Base-by-base conservation (phyloP, 1,140 invertebrate species). In the Caerostris extrusa region DNA sequence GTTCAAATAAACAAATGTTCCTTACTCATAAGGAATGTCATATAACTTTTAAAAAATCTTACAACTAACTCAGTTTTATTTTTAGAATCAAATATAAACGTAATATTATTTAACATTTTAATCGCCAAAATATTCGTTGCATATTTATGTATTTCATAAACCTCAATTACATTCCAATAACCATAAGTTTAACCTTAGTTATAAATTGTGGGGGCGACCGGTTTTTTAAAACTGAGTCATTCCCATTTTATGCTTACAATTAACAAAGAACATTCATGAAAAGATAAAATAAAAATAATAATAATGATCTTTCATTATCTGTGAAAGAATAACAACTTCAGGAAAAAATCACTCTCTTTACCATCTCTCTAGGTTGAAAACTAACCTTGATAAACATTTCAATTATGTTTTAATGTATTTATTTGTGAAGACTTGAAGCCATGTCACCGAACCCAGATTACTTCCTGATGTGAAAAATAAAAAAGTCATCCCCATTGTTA, bases 361-460 rank as follows among this genome's bases (percentile, higher is more conserved):
- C 19, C 34, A 50, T 77, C 34, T 77, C 71, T 50, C 12, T 3
- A 77, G 34, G 53, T 3, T 14, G 34, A 77, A 77, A 12, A 34
- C 71, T 67, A 5, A 67, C 61, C 61, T 77, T 77, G 50, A 77
- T 53, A 77, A 77, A 19, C 34, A 12, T 77, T 77, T 77, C 71
- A 77, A 77, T 53, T 50, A 53, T 10, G 34, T 77, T 53, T 77
- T 8, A 12, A 50, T 53, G 7, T 50, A 53, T 50, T 77, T 5
- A 77, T 53, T 77, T 8, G 34, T 53, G 71, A 77, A 53, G 71
- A 77, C 17, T 7, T 69, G 67, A 7, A 69, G 67, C 53, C 34
- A 50, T 77, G 71, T 77, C 71, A 77, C 71, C 71, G 34, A 77
- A 50, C 71, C 53, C 34, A 53, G 71, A 77, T 12, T 77, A 50